These are phyloP conservation scores for Dromiciops gliroides DNA, from an alignment of 2,113 vertebrate genomes.

Conservation along the genomic window DNA sequence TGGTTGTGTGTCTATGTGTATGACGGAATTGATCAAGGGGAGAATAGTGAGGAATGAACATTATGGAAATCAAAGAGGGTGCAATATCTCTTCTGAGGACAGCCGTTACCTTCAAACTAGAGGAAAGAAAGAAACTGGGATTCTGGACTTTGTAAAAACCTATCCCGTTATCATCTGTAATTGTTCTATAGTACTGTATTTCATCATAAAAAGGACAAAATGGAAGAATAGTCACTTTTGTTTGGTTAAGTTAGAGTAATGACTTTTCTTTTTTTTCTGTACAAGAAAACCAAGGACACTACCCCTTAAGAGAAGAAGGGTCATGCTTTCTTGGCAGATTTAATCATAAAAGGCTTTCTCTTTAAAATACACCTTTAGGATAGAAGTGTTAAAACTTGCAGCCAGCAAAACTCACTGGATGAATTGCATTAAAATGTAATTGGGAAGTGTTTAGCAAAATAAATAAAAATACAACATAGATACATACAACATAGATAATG, in stretches of 20 bases:
- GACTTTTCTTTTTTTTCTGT: constrained; percentile 47
- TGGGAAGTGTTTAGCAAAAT: not conserved
- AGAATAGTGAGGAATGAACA: not conserved
- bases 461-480: not conserved
- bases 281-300: constrained; percentile 44
- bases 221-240: constrained; percentile 57
- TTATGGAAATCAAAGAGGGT: constrained; percentile 33
- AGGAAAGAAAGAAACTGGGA: constrained; percentile 39
- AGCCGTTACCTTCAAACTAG: constrained; percentile 32
- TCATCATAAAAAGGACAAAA: constrained; percentile 63
- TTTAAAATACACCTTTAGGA: constrained; percentile 16
- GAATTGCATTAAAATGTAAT: not conserved
- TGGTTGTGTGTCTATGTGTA: not conserved
- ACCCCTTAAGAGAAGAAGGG: constrained; percentile 45
- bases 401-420: not conserved
- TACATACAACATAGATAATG: not conserved
- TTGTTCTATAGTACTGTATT: constrained; percentile 32
- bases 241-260: constrained; percentile 62
- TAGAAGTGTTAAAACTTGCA: not conserved
- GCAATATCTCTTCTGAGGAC: constrained; percentile 46
- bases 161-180: not conserved
- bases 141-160: constrained; percentile 57
- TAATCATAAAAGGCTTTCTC: constrained; percentile 32
- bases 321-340: constrained; percentile 41
- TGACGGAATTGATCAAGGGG: not conserved